Percentiles rank a stretch among this genome's conserved stretches.
Evolutionary conservation across 2,888 invertebrate genomes (phyloP).

Genomic region (Dryocosmus kuriphilus): DNA sequence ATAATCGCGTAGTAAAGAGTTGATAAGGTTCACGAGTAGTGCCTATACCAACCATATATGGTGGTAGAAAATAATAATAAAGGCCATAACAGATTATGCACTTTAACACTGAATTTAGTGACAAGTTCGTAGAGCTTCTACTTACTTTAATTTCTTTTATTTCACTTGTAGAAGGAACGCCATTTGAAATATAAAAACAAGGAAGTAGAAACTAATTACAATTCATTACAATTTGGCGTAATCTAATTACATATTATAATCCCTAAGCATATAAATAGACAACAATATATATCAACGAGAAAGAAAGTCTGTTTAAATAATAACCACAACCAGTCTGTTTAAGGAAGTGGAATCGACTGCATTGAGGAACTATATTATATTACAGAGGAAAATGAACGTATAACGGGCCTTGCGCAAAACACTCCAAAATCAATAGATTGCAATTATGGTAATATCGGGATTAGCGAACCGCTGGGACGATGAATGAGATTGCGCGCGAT

Average conservation of each 20-base stretch:
- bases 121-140: neutral
- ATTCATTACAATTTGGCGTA: neutral
- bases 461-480: conserved; percentile 29
- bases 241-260: conserved; percentile 9
- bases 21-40: neutral
- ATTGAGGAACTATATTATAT: neutral
- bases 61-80: neutral
- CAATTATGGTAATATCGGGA: conserved; percentile 37
- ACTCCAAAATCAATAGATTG: conserved; percentile 35
- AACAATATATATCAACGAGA: conserved; percentile 36
- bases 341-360: neutral
- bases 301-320: conserved; percentile 23
- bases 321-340: conserved; percentile 31
- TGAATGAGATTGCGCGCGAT: conserved; percentile 37
- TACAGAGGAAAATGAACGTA: conserved; percentile 15
- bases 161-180: neutral
- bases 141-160: neutral
- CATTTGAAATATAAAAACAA: neutral
- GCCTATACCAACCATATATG: neutral
- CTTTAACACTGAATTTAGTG: neutral
- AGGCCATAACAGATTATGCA: neutral
- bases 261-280: conserved; percentile 28
- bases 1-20: conserved; percentile 52
- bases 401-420: conserved; percentile 28
- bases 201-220: neutral